Evolutionary conservation across 2,113 vertebrate species (phyloP).

Genomic region (Pachyramphus minor): DNA sequence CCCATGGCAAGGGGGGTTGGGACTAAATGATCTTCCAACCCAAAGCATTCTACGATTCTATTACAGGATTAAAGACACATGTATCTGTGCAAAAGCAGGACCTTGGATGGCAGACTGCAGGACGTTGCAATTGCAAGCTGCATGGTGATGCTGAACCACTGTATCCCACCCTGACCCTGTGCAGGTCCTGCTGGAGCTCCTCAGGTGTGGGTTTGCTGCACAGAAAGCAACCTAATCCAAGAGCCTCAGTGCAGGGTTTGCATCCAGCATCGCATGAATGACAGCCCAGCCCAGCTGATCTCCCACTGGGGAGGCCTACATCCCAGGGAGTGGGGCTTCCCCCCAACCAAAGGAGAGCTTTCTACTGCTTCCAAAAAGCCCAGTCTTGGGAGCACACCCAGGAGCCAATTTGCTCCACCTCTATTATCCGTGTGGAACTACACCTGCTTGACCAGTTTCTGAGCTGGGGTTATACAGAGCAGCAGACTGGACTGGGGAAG

Average conservation of each 20-base stretch:
- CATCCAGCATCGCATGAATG: rapidly evolving
- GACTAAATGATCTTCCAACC: neutral
- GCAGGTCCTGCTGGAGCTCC: rapidly evolving
- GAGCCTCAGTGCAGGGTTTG: rapidly evolving
- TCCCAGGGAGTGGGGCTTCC: neutral
- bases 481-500: neutral
- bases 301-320: neutral
- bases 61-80: neutral
- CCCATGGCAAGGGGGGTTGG: no score
- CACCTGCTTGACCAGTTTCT: neutral
- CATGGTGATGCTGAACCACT: rapidly evolving
- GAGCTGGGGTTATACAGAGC: neutral
- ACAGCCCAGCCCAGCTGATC: neutral
- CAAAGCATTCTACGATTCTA: neutral
- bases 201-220: neutral
- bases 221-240: neutral
- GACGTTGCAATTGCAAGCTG: neutral
- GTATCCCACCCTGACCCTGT: rapidly evolving
- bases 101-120: neutral
- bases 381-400: neutral
- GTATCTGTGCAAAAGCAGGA: neutral
- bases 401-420: neutral
- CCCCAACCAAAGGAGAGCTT: neutral
- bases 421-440: neutral
- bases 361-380: neutral